Evolutionary conservation across 2,888 invertebrate genomes (phyloP), one percentile per base, ranked within the genome.

Genomic region (Chloroclystis v-ata): DNA sequence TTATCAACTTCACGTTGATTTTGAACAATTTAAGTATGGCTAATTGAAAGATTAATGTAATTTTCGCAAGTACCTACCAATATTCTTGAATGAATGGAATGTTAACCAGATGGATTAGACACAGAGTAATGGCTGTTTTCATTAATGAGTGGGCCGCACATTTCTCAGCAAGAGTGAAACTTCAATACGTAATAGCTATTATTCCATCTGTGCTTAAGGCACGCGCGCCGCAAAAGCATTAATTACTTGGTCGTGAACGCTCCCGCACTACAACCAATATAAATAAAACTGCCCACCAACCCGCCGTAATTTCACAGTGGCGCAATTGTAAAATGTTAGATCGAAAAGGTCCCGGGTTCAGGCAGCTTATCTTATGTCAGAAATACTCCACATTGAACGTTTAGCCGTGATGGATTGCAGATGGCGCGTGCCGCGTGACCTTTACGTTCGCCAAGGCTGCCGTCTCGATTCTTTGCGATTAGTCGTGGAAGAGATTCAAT

Each of bases 221-320:
- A 73, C 80, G 75, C 79, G 77, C 78, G 69, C 59, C 78, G 69
- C 59, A 60, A 73, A 73, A 75, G 78, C 86, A 86, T 85, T 86
- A 84, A 85, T 87, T 87, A 87, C 81, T 66, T 61, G 71, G 70
- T 84, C 86, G 86, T 85, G 86, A 84, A 75, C 82, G 85, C 86
- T 82, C 78, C 85, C 77, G 82, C 83, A 77, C 79, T 79, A 78
- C 78, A 72, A 74, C 72, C 75, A 75, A 81, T 85, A 84, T 84
- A 85, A 83, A 85, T 84, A 85, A 84, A 82, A 75, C 75, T 70
- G 69, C 69, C 73, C 75, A 69, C 74, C 74, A 68, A 65, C 69
- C 71, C 68, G 64, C 61, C 67, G 65, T 77, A 72, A 75, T 72
- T 76, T 78, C 78, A 75, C 79, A 74, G 82, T 82, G 80, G 80